Evolutionary conservation across 2,888 invertebrate species (phyloP).

Genomic region (Parascotia fuliginaria): DNA sequence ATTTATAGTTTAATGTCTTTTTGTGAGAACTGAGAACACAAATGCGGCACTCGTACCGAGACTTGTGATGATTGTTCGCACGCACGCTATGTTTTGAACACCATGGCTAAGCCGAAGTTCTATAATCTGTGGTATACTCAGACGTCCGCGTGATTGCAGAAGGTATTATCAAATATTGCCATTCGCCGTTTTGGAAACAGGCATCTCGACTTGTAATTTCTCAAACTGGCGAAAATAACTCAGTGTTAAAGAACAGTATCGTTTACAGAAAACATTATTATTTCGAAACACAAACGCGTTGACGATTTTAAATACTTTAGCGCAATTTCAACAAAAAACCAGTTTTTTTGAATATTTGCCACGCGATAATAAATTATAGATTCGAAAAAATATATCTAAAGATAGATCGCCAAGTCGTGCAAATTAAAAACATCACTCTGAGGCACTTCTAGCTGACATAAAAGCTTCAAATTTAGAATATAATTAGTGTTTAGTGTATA

Average conservation of each 20-base stretch:
- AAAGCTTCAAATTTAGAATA: too few relatives aligned
- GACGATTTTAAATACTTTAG: neutral
- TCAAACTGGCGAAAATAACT: constrained; percentile 49
- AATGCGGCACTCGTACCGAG: constrained; percentile 6
- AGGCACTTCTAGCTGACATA: too few relatives aligned
- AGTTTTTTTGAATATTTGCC: too few relatives aligned
- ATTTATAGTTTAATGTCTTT: constrained; percentile 33
- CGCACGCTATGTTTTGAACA: constrained; percentile 8
- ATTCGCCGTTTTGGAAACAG: constrained; percentile 30
- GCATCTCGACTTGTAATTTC: constrained; percentile 33
- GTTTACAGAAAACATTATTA: constrained; percentile 13
- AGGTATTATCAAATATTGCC: constrained; percentile 30
- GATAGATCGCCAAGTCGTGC: too few relatives aligned
- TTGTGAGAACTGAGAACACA: constrained; percentile 19
- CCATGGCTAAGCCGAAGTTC: constrained; percentile 3
- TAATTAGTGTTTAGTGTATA: too few relatives aligned
- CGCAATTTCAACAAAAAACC: too few relatives aligned
- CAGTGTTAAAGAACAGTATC: constrained; percentile 15
- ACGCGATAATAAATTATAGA: too few relatives aligned
- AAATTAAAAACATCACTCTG: too few relatives aligned
- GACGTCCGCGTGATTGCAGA: constrained; percentile 15
- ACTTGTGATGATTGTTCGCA: constrained; percentile 6
- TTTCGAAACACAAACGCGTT: constrained; percentile 5
- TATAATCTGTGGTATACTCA: constrained; percentile 5
- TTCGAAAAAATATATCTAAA: too few relatives aligned